Percentiles rank a stretch among this genome's conserved stretches.
Evolutionary conservation across 1,140 invertebrate species (phyloP).

Genomic region (Drosophila prosaltans): DNA sequence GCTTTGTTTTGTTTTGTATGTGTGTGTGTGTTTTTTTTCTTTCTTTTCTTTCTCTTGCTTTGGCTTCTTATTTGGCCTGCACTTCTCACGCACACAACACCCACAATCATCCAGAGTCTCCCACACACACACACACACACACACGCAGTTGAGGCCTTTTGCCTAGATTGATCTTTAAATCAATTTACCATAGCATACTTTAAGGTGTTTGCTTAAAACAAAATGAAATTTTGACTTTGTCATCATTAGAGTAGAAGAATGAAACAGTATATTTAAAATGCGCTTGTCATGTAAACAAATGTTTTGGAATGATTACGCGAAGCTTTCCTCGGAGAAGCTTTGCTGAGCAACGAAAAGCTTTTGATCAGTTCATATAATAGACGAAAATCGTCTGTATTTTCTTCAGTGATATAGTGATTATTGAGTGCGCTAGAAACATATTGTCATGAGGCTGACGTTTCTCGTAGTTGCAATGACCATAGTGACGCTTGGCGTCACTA

Average conservation of each 20-base stretch:
- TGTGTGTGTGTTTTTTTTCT: conserved; percentile 57
- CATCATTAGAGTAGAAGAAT: background rate
- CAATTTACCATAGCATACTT: conserved; percentile 23
- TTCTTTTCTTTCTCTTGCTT: conserved; percentile 15
- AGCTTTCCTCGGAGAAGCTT: background rate
- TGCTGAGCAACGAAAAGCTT: conserved; percentile 29
- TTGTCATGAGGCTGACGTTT: conserved; percentile 33
- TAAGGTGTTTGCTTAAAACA: conserved; percentile 15
- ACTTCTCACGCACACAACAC: conserved; percentile 64
- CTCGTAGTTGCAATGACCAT: conserved; percentile 27
- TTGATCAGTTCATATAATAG: background rate
- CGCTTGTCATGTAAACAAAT: background rate
- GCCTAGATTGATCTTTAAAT: conserved; percentile 47
- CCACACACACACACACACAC: background rate
- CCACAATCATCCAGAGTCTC: conserved; percentile 1
- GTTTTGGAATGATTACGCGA: background rate
- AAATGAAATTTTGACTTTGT: background rate
- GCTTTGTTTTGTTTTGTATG: conserved; percentile 62
- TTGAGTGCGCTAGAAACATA: conserved; percentile 5
- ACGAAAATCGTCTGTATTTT: background rate
- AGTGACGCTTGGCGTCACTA: conserved; percentile 24
- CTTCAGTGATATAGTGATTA: conserved; percentile 1
- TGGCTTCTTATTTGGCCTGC: conserved; percentile 64
- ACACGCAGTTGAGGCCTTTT: background rate
- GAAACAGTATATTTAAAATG: background rate